Conservation (phyloP, 2,888 invertebrate species). For the Encarsia formosa region DNA sequence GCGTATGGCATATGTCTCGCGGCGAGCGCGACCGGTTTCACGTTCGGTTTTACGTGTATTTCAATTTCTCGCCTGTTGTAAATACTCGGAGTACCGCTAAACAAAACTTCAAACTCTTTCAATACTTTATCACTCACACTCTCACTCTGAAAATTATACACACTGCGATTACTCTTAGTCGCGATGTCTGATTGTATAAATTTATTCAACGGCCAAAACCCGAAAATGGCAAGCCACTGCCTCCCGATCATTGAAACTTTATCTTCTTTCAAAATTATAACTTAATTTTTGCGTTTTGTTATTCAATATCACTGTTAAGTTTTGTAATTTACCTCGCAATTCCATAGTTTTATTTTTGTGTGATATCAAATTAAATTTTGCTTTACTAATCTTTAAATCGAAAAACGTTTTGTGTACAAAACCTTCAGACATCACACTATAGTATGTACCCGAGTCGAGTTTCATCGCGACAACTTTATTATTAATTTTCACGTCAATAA, state of each 20-base stretch:
- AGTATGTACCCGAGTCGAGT: conserved; percentile 26
- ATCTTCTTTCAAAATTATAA: conserved; percentile 17
- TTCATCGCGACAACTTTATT: conserved; percentile 17
- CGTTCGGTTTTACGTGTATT: conserved; percentile 25
- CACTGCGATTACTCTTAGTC: background rate
- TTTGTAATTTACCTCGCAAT: conserved; percentile 9
- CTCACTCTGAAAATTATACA: conserved; percentile 6
- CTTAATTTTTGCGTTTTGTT: conserved; percentile 3
- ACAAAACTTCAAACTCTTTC: conserved; percentile 10
- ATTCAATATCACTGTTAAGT: conserved; percentile 1
- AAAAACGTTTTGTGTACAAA: conserved; percentile 11
- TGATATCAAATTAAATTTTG: conserved; percentile 4
- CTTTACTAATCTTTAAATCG: conserved; percentile 2
- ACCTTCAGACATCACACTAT: conserved; percentile 13
- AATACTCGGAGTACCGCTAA: conserved; percentile 14
- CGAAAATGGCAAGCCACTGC: conserved; percentile 13
- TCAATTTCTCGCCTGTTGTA: conserved; percentile 20
- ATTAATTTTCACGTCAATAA: conserved; percentile 7
- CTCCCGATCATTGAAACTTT: conserved; percentile 19
- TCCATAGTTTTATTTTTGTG: conserved; percentile 15
- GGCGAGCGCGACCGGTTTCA: conserved; percentile 27
- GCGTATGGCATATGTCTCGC: conserved; percentile 31
- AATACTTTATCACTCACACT: conserved; percentile 8
- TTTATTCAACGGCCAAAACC: conserved; percentile 21
- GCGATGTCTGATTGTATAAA: background rate